phyloP scores from a whole-genome alignment of 2,888 invertebrate genomes.

The Drosophila nigritarsus region DNA sequence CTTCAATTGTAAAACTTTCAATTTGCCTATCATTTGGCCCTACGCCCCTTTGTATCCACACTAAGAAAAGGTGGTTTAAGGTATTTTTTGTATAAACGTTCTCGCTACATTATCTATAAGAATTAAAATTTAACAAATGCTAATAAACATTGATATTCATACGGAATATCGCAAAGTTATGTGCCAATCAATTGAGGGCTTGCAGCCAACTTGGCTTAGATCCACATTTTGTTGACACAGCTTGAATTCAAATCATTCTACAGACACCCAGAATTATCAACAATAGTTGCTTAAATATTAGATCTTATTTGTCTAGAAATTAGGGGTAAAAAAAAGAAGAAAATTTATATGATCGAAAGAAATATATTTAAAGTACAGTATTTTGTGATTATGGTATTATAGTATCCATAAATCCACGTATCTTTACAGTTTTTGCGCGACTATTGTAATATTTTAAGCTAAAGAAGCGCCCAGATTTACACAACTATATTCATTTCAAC shows the following conservation, averaged over 20 bases:
- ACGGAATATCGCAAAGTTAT: slow-evolving; percentile 22
- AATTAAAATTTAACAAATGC: slow-evolving; percentile 42
- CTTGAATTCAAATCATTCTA: neutral
- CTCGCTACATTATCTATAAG: slow-evolving; percentile 56
- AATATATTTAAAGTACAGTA: neutral
- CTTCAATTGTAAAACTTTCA: slow-evolving; percentile 53
- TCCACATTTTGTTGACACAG: slow-evolving; percentile 4
- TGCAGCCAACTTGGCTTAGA: slow-evolving; percentile 11
- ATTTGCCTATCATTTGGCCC: slow-evolving; percentile 31
- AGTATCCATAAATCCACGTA: neutral
- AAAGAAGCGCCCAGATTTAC: neutral
- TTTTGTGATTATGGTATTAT: neutral
- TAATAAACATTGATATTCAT: slow-evolving; percentile 63
- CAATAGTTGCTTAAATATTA: neutral
- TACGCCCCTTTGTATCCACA: slow-evolving; percentile 18
- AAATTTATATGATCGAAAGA: neutral
- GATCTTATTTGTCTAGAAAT: neutral
- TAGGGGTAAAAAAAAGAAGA: neutral
- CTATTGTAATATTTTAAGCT: neutral
- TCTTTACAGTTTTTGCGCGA: neutral
- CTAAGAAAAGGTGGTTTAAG: slow-evolving; percentile 37
- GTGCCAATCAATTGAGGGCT: slow-evolving; percentile 22
- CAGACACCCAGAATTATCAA: neutral
- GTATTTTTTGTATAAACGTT: slow-evolving; percentile 69
- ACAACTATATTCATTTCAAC: slow-evolving; percentile 6